Evolutionary conservation across 2,113 vertebrate species (phyloP), one percentile per base, ranked within the genome.

Genomic region (Varanus salvator): DNA sequence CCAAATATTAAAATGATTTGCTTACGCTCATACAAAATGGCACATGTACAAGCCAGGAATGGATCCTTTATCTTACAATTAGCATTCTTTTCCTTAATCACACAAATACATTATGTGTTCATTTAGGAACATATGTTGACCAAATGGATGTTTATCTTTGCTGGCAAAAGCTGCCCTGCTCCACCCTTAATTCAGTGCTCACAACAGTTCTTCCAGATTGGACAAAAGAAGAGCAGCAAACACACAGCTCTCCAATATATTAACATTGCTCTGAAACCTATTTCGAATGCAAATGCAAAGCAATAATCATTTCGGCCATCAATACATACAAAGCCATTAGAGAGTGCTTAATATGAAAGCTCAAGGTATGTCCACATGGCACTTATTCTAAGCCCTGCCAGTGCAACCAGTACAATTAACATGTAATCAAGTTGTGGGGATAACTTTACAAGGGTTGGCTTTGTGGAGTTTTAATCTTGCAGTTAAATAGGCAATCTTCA

Each of bases 341-440:
- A 92, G 80, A 82, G 25, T 92, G 88, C 92, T 89, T 94, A 93
- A 93, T 57, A 89, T 85, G 72, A 93, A 75, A 87, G 80, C 91
- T 92, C 87, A 31, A 50, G 44, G 4, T 80, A 81, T 71, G 52
- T 82, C 69, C 14, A 3, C 31, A 4, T 17, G n/a, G 68, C 23
- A 74, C 27, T 74, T 57, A 31, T 78, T 74, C 31, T 23, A 80
- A 27, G 11, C 1, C 34, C 31, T 80, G 48, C 19, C 77, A 34
- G 48, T 27, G 17, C 12, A 80, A 15, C 6, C 6, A 34, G 6
- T 17, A 38, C n/a, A 72, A 8, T 12, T 6, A 81, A 6, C 27
- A 4, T 25, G 9, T 87, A 31, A 48, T 50, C 68, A 81, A 44
- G 8, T 66, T 38, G 15, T 72, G 50, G 38, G 44, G 17, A 57